A percentile compares a stretch with the other conserved stretches of the same genome.
These are phyloP conservation scores for Sandelia bainsii DNA, from an alignment of 2,797 vertebrate species.

Conservation along the genomic window DNA sequence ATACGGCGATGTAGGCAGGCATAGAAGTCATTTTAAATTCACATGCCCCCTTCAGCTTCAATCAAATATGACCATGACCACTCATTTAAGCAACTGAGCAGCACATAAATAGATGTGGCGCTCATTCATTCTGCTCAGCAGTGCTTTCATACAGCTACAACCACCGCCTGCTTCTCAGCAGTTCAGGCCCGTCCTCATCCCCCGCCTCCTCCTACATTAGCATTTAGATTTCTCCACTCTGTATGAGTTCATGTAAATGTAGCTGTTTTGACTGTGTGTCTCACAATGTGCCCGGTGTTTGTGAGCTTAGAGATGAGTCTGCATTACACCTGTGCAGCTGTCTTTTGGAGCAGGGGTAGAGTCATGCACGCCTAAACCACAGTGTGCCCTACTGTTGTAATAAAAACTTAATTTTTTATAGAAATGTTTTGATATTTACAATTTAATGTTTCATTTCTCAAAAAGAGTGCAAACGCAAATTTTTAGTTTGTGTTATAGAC, in stretches of 20 bases:
- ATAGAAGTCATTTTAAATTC: constrained; percentile 5
- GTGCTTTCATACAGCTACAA: constrained; percentile 18
- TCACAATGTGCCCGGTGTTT: constrained; percentile 13
- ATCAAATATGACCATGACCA: neutral
- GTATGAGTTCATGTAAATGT: constrained; percentile 25
- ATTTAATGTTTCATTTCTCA: no score
- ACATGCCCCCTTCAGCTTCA: neutral
- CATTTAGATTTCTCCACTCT: constrained; percentile 53
- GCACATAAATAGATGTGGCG: constrained; percentile 9
- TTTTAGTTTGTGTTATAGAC: no score
- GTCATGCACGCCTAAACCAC: neutral
- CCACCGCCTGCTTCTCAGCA: constrained; percentile 1
- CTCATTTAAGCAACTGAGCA: neutral
- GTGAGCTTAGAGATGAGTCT: constrained; percentile 15
- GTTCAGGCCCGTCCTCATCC: constrained; percentile 7
- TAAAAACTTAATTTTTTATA: neutral
- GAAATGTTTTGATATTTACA: neutral
- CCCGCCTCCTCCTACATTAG: constrained; percentile 30
- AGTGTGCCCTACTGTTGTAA: constrained; percentile 1
- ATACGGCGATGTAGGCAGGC: neutral
- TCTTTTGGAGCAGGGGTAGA: neutral
- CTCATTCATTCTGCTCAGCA: constrained; percentile 23
- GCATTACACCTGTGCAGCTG: constrained; percentile 6
- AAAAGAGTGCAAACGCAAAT: no score
- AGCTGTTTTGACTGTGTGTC: constrained; percentile 10